Percentiles rank a stretch among this genome's conserved stretches.
phyloP scores from a whole-genome alignment of 2,888 invertebrate species.

The Thereva unica region DNA sequence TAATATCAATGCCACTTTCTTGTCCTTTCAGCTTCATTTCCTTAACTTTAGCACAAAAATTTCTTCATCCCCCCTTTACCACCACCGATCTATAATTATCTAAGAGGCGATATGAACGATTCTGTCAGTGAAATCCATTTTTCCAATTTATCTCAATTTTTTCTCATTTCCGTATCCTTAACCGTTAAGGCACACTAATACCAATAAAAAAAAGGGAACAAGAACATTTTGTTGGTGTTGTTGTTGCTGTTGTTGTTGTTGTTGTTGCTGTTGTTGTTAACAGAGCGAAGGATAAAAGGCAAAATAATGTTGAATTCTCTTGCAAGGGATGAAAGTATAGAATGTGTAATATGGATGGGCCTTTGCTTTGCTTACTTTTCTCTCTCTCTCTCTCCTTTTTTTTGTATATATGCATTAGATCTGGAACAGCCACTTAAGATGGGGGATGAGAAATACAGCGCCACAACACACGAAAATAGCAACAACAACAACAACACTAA shows the following conservation, averaged over 20 bases:
- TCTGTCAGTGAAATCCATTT: constrained; percentile 33
- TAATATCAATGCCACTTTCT: too few relatives aligned
- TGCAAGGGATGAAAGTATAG: too few relatives aligned
- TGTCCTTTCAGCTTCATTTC: too few relatives aligned
- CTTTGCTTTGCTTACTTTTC: too few relatives aligned
- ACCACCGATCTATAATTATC: constrained; percentile 27
- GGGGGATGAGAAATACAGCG: constrained; percentile 5
- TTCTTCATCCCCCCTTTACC: not conserved
- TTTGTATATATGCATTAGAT: constrained; percentile 15
- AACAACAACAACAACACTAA: not conserved
- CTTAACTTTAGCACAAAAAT: too few relatives aligned
- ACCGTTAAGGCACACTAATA: not conserved
- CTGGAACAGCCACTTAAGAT: constrained; percentile 23
- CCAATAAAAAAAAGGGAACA: constrained; percentile 2
- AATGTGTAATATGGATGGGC: too few relatives aligned
- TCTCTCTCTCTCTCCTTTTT: too few relatives aligned
- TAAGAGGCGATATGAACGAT: constrained; percentile 31
- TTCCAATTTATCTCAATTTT: constrained; percentile 33
- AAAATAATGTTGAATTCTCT: too few relatives aligned
- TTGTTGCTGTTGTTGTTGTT: not conserved
- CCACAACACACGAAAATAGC: constrained; percentile 5
- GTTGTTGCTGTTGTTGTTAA: too few relatives aligned
- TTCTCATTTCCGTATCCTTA: constrained; percentile 16
- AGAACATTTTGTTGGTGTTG: not conserved
- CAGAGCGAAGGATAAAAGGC: too few relatives aligned